These are phyloP conservation scores for Rhagium mordax DNA, from an alignment of 2,888 invertebrate genomes.

Conservation along the genomic window DNA sequence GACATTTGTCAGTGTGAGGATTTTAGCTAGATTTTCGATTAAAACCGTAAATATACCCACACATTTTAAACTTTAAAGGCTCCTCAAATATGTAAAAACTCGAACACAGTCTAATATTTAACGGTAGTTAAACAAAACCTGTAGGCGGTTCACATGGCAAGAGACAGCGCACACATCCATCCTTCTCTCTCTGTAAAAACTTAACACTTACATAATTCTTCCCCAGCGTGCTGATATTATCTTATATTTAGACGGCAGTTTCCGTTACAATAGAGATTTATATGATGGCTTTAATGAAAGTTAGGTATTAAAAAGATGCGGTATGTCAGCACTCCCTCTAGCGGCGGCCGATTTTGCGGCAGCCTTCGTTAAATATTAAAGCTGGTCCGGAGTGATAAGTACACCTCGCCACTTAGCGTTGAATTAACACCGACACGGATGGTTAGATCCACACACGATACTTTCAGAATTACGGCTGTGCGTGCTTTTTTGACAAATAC, in stretches of 20 bases:
- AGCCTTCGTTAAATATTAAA: slow-evolving; percentile 67
- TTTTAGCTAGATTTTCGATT: not conserved
- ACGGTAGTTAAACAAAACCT: not conserved
- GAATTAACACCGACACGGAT: slow-evolving; percentile 62
- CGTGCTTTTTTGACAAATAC: slow-evolving; percentile 64
- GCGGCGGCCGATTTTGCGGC: slow-evolving; percentile 60
- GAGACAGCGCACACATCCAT: not conserved
- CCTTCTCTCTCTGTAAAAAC: slow-evolving; percentile 56
- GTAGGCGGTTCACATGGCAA: slow-evolving; percentile 3
- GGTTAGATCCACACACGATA: slow-evolving; percentile 62
- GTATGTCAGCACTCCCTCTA: slow-evolving; percentile 61
- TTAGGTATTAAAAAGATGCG: slow-evolving; percentile 68
- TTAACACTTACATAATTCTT: slow-evolving; percentile 66
- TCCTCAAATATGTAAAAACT: not conserved
- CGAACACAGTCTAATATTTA: not conserved
- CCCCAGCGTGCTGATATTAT: slow-evolving; percentile 62
- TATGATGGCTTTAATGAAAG: slow-evolving; percentile 69
- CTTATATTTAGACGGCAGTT: slow-evolving; percentile 65
- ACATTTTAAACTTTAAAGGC: not conserved
- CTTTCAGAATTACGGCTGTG: slow-evolving; percentile 64
- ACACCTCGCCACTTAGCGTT: slow-evolving; percentile 65
- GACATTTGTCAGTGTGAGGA: too few relatives aligned
- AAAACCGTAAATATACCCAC: not conserved
- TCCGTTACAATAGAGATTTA: slow-evolving; percentile 69
- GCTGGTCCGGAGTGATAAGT: slow-evolving; percentile 68